These are phyloP conservation scores for Xiphophorus hellerii DNA, from an alignment of 2,113 vertebrate species.

Conservation along the genomic window DNA sequence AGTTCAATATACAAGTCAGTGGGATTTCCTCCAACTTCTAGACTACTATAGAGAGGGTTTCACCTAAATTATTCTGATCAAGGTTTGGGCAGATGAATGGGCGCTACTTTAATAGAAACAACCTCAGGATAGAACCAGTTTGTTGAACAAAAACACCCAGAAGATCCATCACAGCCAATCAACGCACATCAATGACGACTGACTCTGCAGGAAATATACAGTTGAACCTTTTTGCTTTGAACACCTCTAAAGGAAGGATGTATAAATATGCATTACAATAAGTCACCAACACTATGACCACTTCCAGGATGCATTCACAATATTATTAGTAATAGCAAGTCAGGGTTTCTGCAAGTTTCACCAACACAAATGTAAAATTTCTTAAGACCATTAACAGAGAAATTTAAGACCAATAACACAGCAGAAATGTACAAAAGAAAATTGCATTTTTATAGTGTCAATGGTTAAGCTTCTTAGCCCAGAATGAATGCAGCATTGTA, in stretches of 20 bases:
- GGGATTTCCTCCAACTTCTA: background rate
- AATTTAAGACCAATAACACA: no score
- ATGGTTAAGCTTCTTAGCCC: no score
- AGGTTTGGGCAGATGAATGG: no score
- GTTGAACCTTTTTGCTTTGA: background rate
- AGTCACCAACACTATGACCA: background rate
- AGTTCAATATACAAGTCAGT: background rate
- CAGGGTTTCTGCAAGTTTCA: background rate
- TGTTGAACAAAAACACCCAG: no score
- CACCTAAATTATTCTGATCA: slow-evolving; percentile 32
- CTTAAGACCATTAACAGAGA: no score
- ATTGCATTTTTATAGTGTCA: no score
- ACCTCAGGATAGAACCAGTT: slow-evolving; percentile 1
- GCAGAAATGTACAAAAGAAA: no score
- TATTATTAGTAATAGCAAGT: slow-evolving; percentile 26
- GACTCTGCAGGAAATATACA: background rate
- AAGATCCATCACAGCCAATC: background rate
- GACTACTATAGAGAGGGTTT: background rate
- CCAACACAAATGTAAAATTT: no score
- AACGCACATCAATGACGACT: background rate
- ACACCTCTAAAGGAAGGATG: slow-evolving; percentile 3
- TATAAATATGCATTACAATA: slow-evolving; percentile 9
- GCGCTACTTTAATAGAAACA: background rate
- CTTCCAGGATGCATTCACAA: slow-evolving; percentile 40
- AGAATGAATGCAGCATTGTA: no score